These are phyloP conservation scores for Gymnoscopelus microlampas DNA, from an alignment of 2,797 vertebrate genomes.

Conservation along the genomic window DNA sequence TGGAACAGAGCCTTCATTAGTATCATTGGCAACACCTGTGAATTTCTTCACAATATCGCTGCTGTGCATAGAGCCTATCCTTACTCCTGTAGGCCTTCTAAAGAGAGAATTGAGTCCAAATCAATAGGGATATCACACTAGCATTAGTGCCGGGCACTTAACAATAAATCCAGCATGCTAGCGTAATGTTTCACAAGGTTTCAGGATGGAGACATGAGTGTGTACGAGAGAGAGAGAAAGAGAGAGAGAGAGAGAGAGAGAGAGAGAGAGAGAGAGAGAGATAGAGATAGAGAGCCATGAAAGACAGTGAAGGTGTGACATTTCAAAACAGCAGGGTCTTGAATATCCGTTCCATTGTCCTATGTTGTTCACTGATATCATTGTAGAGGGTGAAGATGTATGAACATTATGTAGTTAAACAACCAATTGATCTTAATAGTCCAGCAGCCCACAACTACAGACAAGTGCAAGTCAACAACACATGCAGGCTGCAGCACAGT, in stretches of 20 bases:
- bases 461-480: neutral
- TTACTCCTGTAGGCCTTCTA: constrained; percentile 19
- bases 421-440: neutral
- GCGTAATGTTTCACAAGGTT: constrained; percentile 57
- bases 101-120: constrained; percentile 38
- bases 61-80: too few relatives aligned
- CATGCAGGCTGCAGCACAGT: neutral
- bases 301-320: neutral
- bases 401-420: neutral
- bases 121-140: constrained; percentile 67
- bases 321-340: constrained; percentile 43
- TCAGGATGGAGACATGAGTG: neutral
- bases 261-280: constrained; percentile 11
- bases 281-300: constrained; percentile 12
- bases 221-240: constrained; percentile 13
- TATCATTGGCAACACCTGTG: too few relatives aligned
- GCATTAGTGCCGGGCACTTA: constrained; percentile 57
- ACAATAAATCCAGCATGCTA: constrained; percentile 34
- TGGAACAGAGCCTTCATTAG: too few relatives aligned
- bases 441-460: neutral
- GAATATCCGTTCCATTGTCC: constrained; percentile 12
- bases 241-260: constrained; percentile 18
- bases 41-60: too few relatives aligned
- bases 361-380: neutral
- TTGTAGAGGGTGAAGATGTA: constrained; percentile 11